These are phyloP conservation scores for Disparrhopalites patrizii DNA, from an alignment of 2,888 invertebrate genomes.

Conservation along the genomic window DNA sequence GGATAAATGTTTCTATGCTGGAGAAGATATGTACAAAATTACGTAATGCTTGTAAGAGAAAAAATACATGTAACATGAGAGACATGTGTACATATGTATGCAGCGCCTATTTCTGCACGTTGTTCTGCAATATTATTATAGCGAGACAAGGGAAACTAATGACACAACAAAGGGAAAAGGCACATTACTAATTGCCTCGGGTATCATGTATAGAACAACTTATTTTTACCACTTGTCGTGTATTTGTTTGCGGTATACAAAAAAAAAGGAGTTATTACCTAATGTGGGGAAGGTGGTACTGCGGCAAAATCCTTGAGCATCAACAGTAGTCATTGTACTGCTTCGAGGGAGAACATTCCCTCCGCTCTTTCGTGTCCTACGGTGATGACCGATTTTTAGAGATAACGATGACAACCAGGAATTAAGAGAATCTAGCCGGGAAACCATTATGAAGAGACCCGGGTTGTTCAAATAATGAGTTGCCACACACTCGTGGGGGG, in stretches of 20 bases:
- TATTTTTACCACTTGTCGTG: not conserved
- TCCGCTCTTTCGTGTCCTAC: slow-evolving; percentile 45
- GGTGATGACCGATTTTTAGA: slow-evolving; percentile 48
- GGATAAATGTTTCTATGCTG: no score
- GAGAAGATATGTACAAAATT: no score
- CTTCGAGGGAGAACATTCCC: slow-evolving; percentile 45
- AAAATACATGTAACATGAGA: no score
- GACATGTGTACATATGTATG: no score
- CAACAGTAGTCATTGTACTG: slow-evolving; percentile 46
- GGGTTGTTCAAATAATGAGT: no score
- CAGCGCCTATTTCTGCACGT: no score
- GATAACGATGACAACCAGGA: slow-evolving; percentile 49
- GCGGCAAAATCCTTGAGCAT: slow-evolving; percentile 47
- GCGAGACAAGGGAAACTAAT: not conserved
- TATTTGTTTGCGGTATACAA: not conserved
- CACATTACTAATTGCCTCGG: not conserved
- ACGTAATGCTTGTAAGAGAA: no score
- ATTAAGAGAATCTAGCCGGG: slow-evolving; percentile 47
- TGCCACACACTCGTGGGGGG: no score
- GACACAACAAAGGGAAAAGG: not conserved
- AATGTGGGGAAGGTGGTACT: slow-evolving; percentile 49
- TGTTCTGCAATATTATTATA: not conserved
- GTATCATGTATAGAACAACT: no score
- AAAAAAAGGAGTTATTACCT: slow-evolving; percentile 36
- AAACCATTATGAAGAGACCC: slow-evolving; percentile 41